Conservation (phyloP, 2,797 vertebrate species). For the Mus spretus region DNA sequence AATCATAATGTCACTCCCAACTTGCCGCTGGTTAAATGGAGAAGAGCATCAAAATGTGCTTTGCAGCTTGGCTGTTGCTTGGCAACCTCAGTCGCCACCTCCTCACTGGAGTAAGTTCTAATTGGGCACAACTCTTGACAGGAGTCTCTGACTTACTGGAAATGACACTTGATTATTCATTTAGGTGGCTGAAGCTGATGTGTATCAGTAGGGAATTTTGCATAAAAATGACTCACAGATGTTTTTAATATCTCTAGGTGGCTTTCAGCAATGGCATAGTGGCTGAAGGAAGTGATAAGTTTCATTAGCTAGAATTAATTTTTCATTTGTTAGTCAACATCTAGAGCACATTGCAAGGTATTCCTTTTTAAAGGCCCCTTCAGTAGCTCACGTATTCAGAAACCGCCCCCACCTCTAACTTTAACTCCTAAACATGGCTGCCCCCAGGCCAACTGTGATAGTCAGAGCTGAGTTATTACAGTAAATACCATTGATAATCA, state of each 20-base stretch:
- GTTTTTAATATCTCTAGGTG: constrained; percentile 71
- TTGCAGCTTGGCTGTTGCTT: constrained; percentile 88
- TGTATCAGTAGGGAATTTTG: constrained; percentile 83
- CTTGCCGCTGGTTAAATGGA: constrained; percentile 88
- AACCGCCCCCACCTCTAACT: not conserved
- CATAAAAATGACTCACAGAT: constrained; percentile 73
- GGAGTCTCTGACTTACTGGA: constrained; percentile 88
- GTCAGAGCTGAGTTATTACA: not conserved
- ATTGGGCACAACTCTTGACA: constrained; percentile 88
- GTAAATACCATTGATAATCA: not conserved
- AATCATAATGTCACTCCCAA: constrained; percentile 86
- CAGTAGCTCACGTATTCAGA: constrained; percentile 17
- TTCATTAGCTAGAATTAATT: constrained; percentile 84
- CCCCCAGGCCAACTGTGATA: not conserved
- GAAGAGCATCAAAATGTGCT: constrained; percentile 89
- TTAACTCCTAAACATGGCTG: not conserved
- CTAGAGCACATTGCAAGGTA: constrained; percentile 47
- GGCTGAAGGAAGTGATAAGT: constrained; percentile 75
- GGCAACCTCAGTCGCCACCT: constrained; percentile 89
- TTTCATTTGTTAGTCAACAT: constrained; percentile 75
- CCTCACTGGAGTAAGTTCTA: constrained; percentile 88
- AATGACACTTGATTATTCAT: constrained; percentile 88
- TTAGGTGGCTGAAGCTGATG: constrained; percentile 85
- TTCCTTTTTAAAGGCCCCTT: constrained; percentile 6
- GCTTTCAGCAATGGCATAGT: not conserved